Evolutionary conservation across 2,888 invertebrate genomes (phyloP).

Genomic region (Noctua janthe): DNA sequence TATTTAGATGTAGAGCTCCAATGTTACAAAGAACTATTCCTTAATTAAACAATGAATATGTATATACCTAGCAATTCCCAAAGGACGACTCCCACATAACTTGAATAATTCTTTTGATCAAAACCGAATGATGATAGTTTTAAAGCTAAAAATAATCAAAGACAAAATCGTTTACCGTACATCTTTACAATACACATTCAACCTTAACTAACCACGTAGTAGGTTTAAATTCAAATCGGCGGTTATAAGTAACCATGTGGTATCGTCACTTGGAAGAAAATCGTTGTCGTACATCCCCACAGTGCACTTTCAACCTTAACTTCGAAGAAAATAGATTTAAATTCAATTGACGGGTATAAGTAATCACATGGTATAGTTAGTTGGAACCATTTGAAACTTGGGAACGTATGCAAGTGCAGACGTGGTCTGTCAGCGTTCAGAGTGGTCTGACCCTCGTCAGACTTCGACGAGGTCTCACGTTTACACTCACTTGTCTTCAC

Average conservation of each 20-base stretch:
- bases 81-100: conserved; percentile 43
- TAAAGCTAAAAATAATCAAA: conserved; percentile 46
- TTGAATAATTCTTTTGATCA: conserved; percentile 53
- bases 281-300: background rate
- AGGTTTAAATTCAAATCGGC: conserved; percentile 20
- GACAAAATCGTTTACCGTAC: background rate
- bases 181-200: background rate
- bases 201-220: rapidly evolving
- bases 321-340: background rate
- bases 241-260: conserved; percentile 28
- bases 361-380: conserved; percentile 46
- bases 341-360: background rate
- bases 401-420: conserved; percentile 66
- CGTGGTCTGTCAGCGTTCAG: conserved; percentile 72
- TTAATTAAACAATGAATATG: conserved; percentile 1
- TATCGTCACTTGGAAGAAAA: conserved; percentile 38
- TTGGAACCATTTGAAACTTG: conserved; percentile 31
- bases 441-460: conserved; percentile 72
- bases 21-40: background rate
- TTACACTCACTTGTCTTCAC: conserved; percentile 53
- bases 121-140: conserved; percentile 39
- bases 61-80: background rate
- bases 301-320: background rate
- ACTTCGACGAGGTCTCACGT: conserved; percentile 64
- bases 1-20: background rate